Percentiles rank a stretch among this genome's conserved stretches.
phyloP scores from a whole-genome alignment of 1,140 invertebrate species.

The Neodiprion fabricii region DNA sequence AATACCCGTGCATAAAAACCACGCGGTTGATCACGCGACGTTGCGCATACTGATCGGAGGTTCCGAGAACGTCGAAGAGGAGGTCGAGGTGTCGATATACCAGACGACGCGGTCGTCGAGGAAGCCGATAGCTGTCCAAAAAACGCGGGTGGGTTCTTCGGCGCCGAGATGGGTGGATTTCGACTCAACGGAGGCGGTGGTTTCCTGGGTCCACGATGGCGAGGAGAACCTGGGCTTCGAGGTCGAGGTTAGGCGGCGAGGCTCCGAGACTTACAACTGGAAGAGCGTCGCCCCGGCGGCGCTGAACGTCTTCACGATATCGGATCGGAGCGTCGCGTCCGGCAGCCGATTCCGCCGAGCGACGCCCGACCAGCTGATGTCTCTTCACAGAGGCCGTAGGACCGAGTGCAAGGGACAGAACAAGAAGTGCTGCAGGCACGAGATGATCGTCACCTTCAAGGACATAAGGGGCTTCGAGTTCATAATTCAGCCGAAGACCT shows the following conservation, averaged over 20 bases:
- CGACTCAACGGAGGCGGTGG: conserved; percentile 62
- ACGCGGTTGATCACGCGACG: conserved; percentile 42
- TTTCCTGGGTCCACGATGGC: conserved; percentile 56
- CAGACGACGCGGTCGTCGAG: conserved; percentile 20
- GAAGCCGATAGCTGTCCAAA: conserved; percentile 19
- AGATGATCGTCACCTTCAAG: conserved; percentile 70
- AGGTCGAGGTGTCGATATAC: conserved; percentile 31
- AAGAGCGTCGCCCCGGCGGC: conserved; percentile 48
- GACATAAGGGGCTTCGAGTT: conserved; percentile 74
- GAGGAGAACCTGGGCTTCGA: conserved; percentile 61
- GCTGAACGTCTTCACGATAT: conserved; percentile 57
- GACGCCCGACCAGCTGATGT: conserved; percentile 47
- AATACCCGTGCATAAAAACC: conserved; percentile 31
- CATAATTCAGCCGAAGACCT: conserved; percentile 73
- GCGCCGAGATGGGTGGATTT: conserved; percentile 62
- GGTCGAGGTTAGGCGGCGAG: conserved; percentile 58
- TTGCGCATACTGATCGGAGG: conserved; percentile 37
- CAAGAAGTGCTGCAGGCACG: conserved; percentile 71
- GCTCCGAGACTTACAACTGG: conserved; percentile 43
- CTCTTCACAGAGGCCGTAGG: conserved; percentile 50
- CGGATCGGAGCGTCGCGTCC: conserved; percentile 12
- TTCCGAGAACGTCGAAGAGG: conserved; percentile 5
- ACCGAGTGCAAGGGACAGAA: conserved; percentile 61
- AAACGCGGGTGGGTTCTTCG: conserved; percentile 8
- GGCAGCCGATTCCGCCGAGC: conserved; percentile 31